A percentile compares a stretch with the other conserved stretches of the same genome.
These are phyloP conservation scores for Sinocyclocheilus grahami DNA, from an alignment of 2,113 vertebrate genomes.

Conservation along the genomic window DNA sequence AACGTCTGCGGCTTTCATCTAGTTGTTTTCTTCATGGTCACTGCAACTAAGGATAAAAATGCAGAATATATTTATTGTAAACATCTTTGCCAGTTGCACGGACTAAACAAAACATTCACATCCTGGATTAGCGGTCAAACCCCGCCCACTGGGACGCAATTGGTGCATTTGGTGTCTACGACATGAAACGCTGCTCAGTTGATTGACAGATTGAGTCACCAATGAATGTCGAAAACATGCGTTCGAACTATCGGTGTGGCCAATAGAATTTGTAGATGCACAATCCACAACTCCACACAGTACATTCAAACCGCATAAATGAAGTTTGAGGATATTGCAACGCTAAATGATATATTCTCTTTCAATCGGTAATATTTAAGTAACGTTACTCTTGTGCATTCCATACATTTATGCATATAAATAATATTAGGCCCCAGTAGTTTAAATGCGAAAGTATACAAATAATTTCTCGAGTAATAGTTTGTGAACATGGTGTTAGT, in stretches of 20 bases:
- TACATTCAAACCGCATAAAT: neutral
- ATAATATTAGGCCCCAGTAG: neutral
- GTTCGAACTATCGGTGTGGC: neutral
- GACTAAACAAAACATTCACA: slow-evolving; percentile 68
- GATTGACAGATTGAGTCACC: slow-evolving; percentile 37
- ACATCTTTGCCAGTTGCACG: slow-evolving; percentile 67
- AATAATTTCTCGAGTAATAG: neutral
- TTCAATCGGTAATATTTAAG: neutral
- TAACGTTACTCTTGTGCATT: neutral
- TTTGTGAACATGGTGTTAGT: neutral
- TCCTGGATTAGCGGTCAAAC: slow-evolving; percentile 43
- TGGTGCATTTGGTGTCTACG: neutral
- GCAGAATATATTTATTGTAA: slow-evolving; percentile 39
- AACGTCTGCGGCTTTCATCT: slow-evolving; percentile 10
- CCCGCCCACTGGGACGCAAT: slow-evolving; percentile 59
- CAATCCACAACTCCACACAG: neutral
- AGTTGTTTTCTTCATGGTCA: slow-evolving; percentile 22
- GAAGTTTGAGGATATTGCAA: neutral
- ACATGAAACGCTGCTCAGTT: neutral
- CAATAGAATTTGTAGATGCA: slow-evolving; percentile 44
- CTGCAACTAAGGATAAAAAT: slow-evolving; percentile 1
- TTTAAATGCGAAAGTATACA: neutral
- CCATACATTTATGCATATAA: neutral
- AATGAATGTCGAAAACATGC: neutral
- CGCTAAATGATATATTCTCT: neutral